Conservation (phyloP, 2,888 invertebrate genomes). For the Thelaira solivaga region DNA sequence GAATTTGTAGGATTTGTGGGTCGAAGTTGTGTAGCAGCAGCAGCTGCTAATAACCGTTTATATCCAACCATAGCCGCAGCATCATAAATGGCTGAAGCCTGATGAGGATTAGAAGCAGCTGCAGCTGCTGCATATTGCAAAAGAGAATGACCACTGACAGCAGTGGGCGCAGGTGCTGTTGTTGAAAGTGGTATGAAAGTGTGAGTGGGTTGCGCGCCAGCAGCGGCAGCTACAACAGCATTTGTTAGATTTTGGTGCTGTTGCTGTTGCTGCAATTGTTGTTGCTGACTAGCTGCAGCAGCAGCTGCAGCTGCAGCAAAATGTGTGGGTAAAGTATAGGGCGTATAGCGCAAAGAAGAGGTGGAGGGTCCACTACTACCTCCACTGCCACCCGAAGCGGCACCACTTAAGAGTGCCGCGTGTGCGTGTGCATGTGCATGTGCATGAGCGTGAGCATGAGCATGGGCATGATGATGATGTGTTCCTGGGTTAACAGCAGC, state of each 20-base stretch:
- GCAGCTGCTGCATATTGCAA: slow-evolving; percentile 81
- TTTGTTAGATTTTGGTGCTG: slow-evolving; percentile 76
- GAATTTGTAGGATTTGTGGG: slow-evolving; percentile 66
- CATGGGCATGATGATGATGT: slow-evolving; percentile 68
- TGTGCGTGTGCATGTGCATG: slow-evolving; percentile 63
- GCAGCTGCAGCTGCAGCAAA: slow-evolving; percentile 73
- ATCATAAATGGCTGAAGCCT: slow-evolving; percentile 75
- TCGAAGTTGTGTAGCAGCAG: slow-evolving; percentile 74
- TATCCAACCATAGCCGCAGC: slow-evolving; percentile 76
- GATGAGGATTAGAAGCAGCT: slow-evolving; percentile 81
- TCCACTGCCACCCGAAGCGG: slow-evolving; percentile 56
- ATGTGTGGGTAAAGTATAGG: slow-evolving; percentile 81
- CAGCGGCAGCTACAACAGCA: slow-evolving; percentile 71
- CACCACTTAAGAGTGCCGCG: slow-evolving; percentile 63
- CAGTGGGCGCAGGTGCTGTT: slow-evolving; percentile 69
- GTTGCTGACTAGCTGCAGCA: slow-evolving; percentile 76
- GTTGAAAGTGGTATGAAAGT: slow-evolving; percentile 66
- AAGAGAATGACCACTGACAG: slow-evolving; percentile 76
- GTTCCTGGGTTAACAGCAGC: slow-evolving; percentile 66
- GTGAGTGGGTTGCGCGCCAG: slow-evolving; percentile 70
- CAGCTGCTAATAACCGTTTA: slow-evolving; percentile 76
- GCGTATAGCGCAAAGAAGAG: slow-evolving; percentile 80
- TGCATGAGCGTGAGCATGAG: slow-evolving; percentile 63
- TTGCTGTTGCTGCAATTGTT: slow-evolving; percentile 76
- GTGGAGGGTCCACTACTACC: slow-evolving; percentile 47